phyloP scores from a whole-genome alignment of 2,888 invertebrate species.

The Apamea sordens region DNA sequence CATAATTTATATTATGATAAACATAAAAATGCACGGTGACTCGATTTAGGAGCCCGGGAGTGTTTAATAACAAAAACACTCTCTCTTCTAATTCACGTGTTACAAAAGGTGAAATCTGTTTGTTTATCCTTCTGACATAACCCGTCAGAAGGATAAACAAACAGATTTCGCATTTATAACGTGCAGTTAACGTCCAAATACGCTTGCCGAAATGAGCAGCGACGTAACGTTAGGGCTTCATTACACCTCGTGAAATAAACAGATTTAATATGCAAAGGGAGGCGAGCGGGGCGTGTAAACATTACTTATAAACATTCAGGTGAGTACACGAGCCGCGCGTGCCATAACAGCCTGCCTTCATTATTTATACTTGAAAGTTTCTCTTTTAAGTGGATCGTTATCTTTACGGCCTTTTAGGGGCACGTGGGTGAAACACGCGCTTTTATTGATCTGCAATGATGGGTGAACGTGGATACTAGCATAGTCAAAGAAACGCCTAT shows the following conservation, averaged over 20 bases:
- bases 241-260: slow-evolving; percentile 56
- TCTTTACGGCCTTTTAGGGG: slow-evolving; percentile 36
- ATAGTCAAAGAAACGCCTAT: background rate
- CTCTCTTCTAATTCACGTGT: background rate
- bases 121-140: no score
- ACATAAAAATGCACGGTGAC: background rate
- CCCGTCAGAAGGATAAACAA: background rate
- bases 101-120: slow-evolving; percentile 21
- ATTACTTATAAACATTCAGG: slow-evolving; percentile 50
- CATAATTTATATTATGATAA: no score
- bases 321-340: slow-evolving; percentile 39
- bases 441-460: slow-evolving; percentile 33
- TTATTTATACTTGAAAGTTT: slow-evolving; percentile 54
- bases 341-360: slow-evolving; percentile 39
- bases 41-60: background rate
- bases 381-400: slow-evolving; percentile 44
- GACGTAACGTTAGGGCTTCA: slow-evolving; percentile 43
- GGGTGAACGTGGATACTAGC: background rate
- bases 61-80: background rate
- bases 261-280: slow-evolving; percentile 58
- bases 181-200: background rate
- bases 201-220: slow-evolving; percentile 18
- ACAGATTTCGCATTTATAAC: background rate
- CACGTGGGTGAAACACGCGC: slow-evolving; percentile 17
- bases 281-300: slow-evolving; percentile 44